Evolutionary conservation across 2,113 vertebrate genomes (phyloP).

Genomic region (Vulpes lagopus): DNA sequence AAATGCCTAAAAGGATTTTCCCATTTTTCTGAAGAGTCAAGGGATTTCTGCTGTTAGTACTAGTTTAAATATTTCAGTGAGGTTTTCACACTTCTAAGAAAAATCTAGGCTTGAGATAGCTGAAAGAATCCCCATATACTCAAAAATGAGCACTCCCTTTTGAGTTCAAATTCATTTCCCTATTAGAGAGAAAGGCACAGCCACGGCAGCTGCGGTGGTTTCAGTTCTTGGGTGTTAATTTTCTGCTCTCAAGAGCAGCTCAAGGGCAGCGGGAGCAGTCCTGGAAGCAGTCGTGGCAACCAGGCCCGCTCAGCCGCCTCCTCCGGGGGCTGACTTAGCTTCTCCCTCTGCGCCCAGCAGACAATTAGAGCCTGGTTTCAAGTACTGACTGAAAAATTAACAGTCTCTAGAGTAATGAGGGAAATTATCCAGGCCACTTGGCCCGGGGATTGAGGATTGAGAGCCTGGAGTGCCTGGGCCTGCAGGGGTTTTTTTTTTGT

Average conservation of each 20-base stretch:
- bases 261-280: background rate
- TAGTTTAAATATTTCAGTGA: conserved; percentile 16
- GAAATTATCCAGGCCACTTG: background rate
- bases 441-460: background rate
- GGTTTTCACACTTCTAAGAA: background rate
- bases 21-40: conserved; percentile 23
- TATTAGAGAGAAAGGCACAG: background rate
- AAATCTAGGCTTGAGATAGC: background rate
- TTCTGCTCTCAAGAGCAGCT: background rate
- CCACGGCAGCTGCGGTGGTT: background rate
- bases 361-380: background rate
- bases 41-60: background rate
- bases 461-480: background rate
- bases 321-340: background rate
- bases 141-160: background rate
- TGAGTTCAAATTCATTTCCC: background rate
- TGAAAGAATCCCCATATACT: background rate
- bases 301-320: background rate
- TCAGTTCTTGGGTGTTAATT: background rate
- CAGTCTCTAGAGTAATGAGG: conserved; percentile 38
- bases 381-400: conserved; percentile 47
- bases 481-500: background rate
- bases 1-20: background rate
- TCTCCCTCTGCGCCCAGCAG: background rate
- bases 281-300: background rate